phyloP scores from a whole-genome alignment of 2,113 vertebrate species.

The Anolis carolinensis region DNA sequence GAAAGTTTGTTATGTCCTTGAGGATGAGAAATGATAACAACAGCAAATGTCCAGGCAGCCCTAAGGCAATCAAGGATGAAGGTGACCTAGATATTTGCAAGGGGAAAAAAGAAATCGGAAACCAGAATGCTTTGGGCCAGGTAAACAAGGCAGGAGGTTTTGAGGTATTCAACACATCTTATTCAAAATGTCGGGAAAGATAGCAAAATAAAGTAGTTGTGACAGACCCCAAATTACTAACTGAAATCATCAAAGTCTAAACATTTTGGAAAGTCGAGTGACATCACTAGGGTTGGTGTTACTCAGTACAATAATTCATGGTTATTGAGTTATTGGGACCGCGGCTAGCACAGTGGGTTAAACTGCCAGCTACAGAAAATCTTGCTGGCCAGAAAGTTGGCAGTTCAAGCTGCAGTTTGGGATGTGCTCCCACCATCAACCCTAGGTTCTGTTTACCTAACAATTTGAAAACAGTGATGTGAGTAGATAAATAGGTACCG shows the following conservation, averaged over 20 bases:
- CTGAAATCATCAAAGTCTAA: neutral
- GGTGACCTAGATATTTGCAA: neutral
- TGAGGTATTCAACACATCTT: neutral
- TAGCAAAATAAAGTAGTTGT: neutral
- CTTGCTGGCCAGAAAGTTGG: no score
- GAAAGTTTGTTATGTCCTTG: neutral
- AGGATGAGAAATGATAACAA: neutral
- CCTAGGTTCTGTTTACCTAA: no score
- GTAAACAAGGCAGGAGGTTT: neutral
- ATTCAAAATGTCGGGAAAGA: neutral
- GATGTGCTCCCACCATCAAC: no score
- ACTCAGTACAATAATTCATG: no score
- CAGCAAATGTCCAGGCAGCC: neutral
- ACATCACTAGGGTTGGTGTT: neutral
- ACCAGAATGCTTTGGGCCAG: neutral
- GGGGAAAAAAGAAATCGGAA: no score
- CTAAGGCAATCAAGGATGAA: neutral
- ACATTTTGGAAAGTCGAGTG: neutral
- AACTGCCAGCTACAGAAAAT: no score
- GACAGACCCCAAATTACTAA: neutral
- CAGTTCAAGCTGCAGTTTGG: no score
- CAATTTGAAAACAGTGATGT: no score
- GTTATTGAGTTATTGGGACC: no score
- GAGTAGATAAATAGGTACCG: no score
- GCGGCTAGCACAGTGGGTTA: no score